Evolutionary conservation across 2,797 vertebrate species (phyloP), one percentile per base, ranked within the genome.

Genomic region (Echeneis naucrates): DNA sequence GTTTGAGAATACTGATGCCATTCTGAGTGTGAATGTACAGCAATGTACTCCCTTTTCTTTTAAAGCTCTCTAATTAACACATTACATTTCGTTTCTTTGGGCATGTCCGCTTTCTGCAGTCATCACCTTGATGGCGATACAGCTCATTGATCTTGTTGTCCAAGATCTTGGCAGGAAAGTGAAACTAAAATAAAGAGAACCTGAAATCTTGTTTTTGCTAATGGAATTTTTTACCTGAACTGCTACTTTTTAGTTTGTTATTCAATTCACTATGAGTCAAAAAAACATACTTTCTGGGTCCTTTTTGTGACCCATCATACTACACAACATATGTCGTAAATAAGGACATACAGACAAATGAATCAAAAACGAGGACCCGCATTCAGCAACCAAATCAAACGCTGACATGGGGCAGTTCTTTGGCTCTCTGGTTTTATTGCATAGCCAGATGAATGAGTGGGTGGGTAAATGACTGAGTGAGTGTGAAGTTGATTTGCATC

Each of bases 401-500:
- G 27, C 19, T 62, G 32, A 60, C 61, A 57, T 9, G 27, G 4
- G 26, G 17, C 44, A 24, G 26, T 13, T 30, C 40, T 81, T 56
- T 42, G 48, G 14, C 42, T 62, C 13, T 38, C 32, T 8, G 64
- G n/a, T n/a, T n/a, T n/a, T 13, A 19, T 26, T 54, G 24, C 2
- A 0, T 45, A 44, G 38, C 9, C 23, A 54, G 37, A 58, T 72
- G 63, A 63, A 65, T 58, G 19, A 63, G 33, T 72, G 42, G 42
- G 32, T 63, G 51, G 66, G 32, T 13, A 50, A 47, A 14, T 21
- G 40, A 58, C 14, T 19, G 23, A 11, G 19, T 9, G n/a, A 51
- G 23, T 26, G 60, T 52, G 77, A 44, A 73, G 85, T 66, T 72
- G 70, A 85, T 85, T 82, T 73, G 52, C 81, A 78, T 77, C 77